Evolutionary conservation across 2,888 invertebrate species (phyloP).

Genomic region (Chironomus riparius): DNA sequence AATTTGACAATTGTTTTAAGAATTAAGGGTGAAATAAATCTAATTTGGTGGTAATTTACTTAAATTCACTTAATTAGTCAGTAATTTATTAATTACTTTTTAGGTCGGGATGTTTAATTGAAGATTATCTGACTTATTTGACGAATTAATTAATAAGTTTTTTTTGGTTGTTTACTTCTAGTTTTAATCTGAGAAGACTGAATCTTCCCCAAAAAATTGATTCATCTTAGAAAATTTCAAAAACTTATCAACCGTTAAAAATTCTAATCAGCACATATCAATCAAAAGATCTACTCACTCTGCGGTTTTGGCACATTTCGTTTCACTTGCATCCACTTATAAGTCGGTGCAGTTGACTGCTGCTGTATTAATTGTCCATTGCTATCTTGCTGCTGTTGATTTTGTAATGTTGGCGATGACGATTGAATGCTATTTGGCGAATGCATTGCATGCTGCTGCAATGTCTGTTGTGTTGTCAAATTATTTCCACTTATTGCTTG

Average conservation of each 20-base stretch:
- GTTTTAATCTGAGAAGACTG: not conserved
- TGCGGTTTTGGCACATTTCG: conserved; percentile 90
- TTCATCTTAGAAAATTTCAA: not conserved
- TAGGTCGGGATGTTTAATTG: no score
- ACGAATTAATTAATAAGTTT: no score
- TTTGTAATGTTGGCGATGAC: conserved; percentile 29
- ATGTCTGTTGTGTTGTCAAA: conserved; percentile 31
- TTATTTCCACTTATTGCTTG: conserved; percentile 33
- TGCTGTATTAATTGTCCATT: conserved; percentile 38
- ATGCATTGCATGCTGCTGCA: conserved; percentile 36
- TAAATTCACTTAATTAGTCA: no score
- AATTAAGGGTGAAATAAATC: no score
- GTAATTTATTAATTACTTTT: no score
- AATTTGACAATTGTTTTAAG: no score
- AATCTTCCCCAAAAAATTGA: not conserved
- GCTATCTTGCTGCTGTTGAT: conserved; percentile 36
- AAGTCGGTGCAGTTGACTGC: conserved; percentile 70
- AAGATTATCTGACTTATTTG: no score
- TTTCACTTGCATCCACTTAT: conserved; percentile 99
- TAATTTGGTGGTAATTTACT: no score
- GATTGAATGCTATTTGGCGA: conserved; percentile 29
- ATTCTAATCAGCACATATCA: no score
- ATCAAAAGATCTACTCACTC: conserved; percentile 50
- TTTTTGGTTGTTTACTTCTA: not conserved
- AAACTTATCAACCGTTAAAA: no score